Evolutionary conservation across 2,797 vertebrate species (phyloP), one percentile per base, ranked within the genome.

Genomic region (Sebastes taczanowskii): DNA sequence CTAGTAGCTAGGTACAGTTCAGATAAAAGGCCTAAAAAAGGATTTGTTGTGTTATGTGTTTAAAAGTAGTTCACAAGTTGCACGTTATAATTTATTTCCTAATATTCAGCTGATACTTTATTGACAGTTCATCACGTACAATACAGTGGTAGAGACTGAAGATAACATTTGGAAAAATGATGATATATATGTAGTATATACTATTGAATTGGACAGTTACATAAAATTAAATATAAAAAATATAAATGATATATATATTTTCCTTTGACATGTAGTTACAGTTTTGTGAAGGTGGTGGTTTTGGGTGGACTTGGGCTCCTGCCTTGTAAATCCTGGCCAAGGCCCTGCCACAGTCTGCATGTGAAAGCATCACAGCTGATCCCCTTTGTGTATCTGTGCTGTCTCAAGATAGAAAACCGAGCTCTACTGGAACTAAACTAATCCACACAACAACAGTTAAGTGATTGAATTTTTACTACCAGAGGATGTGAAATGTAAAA

Each of bases 401-500:
- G 6, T 58, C 77, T 81, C 14, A 52, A 34, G 25, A 60, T 68
- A 71, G n/a, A 70, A 52, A 52, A 32, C 34, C 22, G 1, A 74
- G 8, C 35, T 58, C 46, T 30, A 18, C 29, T 46, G 53, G 56
- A 78, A 77, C 18, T 4, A 77, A 83, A 78, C 20, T 29, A 72
- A 86, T 83, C 79, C 58, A 55, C 1, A 4, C 11, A 25, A 25
- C 11, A n/a, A 30, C 79, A 66, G 49, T 67, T 71, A 66, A 82
- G 74, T 42, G 22, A 32, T 52, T 52, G 62, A 60, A 77, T 55
- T 62, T 85, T 74, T 55, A 82, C 77, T 73, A 32, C 34, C 60
- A 61, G 63, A 32, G 59, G 49, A 78, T 52, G 29, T 79, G 34
- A 81, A 77, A 67, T 77, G 75, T 64, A 42, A 34, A 73, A 86